Conservation (phyloP, 2,797 vertebrate species). For the Tragopan temminckii region DNA sequence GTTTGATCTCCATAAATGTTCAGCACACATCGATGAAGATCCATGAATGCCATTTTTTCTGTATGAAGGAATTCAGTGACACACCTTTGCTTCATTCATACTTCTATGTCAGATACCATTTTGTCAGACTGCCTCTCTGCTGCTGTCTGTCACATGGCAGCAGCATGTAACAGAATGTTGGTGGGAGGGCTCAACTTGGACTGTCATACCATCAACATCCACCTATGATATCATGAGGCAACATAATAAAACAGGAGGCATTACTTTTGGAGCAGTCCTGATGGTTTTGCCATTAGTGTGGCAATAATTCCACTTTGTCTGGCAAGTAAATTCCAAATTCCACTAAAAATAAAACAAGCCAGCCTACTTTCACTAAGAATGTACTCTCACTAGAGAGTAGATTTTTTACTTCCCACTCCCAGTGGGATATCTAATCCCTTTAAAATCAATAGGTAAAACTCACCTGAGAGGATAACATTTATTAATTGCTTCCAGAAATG, state of each 20-base stretch:
- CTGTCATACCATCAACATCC: background rate
- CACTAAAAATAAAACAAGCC: background rate
- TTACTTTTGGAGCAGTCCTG: background rate
- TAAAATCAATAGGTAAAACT: constrained; percentile 10
- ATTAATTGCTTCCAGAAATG: background rate
- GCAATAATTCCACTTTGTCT: background rate
- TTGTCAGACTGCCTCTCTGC: background rate
- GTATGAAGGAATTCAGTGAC: background rate
- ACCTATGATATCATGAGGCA: background rate
- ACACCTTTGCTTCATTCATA: background rate
- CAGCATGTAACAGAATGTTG: background rate
- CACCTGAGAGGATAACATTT: background rate
- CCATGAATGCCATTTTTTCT: background rate
- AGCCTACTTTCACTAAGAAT: background rate
- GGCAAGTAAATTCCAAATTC: background rate
- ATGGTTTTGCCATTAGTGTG: background rate
- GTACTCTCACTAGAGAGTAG: background rate
- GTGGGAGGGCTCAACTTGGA: background rate
- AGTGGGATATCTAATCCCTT: background rate
- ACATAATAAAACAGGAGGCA: background rate
- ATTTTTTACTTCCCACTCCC: background rate
- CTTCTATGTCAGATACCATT: background rate
- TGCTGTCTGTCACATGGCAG: background rate
- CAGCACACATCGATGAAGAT: background rate
- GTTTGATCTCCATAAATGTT: background rate